These are phyloP conservation scores for Butorides virescens DNA, from an alignment of 2,113 vertebrate genomes.

Conservation along the genomic window DNA sequence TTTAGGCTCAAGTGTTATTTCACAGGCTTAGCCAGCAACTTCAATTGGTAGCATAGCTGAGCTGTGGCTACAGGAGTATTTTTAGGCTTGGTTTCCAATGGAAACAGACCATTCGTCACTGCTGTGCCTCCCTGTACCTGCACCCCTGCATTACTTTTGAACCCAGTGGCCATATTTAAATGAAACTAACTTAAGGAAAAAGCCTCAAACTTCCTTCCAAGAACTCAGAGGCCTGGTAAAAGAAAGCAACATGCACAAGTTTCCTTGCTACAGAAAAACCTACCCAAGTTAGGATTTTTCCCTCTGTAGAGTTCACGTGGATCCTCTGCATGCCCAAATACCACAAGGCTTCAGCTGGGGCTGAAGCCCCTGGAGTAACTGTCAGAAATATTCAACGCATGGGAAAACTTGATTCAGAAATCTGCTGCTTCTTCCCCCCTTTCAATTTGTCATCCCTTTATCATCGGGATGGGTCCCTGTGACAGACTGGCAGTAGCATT, in stretches of 20 bases:
- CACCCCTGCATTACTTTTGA: background rate
- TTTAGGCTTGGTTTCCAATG: slow-evolving; percentile 11
- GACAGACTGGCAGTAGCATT: background rate
- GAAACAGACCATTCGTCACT: background rate
- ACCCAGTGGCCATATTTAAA: background rate
- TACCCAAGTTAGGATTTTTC: background rate
- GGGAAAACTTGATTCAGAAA: background rate
- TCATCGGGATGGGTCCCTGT: background rate
- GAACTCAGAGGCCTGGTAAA: background rate
- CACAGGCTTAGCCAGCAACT: background rate
- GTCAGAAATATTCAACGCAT: background rate
- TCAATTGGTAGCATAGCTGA: background rate
- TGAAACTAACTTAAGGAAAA: background rate
- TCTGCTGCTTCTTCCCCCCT: background rate
- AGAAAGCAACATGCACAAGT: background rate
- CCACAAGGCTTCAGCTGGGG: background rate
- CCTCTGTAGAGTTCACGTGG: rapidly evolving
- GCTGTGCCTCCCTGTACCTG: background rate
- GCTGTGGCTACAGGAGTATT: background rate
- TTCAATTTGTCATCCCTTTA: background rate
- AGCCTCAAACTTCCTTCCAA: background rate
- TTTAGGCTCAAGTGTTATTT: background rate
- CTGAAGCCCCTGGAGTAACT: background rate
- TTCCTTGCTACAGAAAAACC: background rate
- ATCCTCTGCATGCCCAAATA: background rate